Conservation (phyloP, 2,797 vertebrate genomes). For the Enteromius thamalakanensis region DNA sequence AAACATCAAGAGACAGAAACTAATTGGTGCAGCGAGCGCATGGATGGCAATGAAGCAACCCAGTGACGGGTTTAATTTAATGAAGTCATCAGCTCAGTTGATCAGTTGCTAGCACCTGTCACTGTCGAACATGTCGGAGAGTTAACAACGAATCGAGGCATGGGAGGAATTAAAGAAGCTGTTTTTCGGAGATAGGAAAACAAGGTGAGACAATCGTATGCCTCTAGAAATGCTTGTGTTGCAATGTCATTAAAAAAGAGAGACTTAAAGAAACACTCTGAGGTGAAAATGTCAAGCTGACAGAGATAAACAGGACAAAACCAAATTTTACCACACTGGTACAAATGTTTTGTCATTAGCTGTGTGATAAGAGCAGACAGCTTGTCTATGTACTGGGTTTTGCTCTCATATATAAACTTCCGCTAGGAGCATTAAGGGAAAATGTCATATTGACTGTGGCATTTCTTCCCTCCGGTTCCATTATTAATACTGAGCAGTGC, state of each 20-base stretch:
- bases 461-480: constrained; percentile 58
- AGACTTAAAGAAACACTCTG: background rate
- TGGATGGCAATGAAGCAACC: constrained; percentile 42
- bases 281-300: constrained; percentile 38
- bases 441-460: constrained; percentile 66
- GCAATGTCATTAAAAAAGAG: background rate
- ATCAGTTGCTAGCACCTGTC: constrained; percentile 46
- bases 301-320: constrained; percentile 30
- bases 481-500: constrained; percentile 53
- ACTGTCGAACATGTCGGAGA: constrained; percentile 2
- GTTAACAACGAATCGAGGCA: constrained; percentile 18
- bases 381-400: constrained; percentile 34
- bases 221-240: constrained; percentile 22
- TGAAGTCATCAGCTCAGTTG: constrained; percentile 48
- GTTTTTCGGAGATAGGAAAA: constrained; percentile 16
- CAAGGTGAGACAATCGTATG: constrained; percentile 1
- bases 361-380: constrained; percentile 48
- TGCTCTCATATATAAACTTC: constrained; percentile 24
- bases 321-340: constrained; percentile 26
- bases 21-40: constrained; percentile 65
- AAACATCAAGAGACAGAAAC: constrained; percentile 43
- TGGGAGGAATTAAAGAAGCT: constrained; percentile 1
- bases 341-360: constrained; percentile 53
- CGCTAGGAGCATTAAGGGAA: constrained; percentile 48
- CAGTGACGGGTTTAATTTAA: constrained; percentile 61